Base-by-base conservation (phyloP, 2,797 vertebrate genomes). In the Tadarida brasiliensis region DNA sequence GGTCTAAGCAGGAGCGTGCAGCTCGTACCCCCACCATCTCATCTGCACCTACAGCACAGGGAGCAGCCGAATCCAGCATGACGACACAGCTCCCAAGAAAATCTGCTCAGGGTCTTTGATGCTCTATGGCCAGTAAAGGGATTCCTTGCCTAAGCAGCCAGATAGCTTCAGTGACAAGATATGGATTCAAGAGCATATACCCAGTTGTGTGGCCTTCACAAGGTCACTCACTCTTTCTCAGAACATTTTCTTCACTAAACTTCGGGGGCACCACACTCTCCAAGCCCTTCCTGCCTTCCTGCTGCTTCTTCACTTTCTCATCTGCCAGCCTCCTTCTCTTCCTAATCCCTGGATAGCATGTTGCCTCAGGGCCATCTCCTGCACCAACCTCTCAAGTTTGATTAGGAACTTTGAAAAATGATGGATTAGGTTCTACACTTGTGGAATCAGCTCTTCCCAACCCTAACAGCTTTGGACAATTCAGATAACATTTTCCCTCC, bases 361-460 rank as follows among this genome's bases (percentile, higher is more conserved):
- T 35, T 39, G 30, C 44, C 70, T 11, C 8, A 24, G n/a, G 63
- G 12, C 7, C 70, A 14, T 88, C 44, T 87, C 95, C 63, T 68
- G 22, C 20, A 22, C 44, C 39, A 54, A 56, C 54, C 56, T 76
- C 51, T 90, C 44, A 7, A 1, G 24, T 20, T 12, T 35, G 74
- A 80, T 77, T 59, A 51, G 51, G 70, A 44, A 33, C 82, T 81
- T 65, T 57, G 90, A 67, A 89, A 87, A 87, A 77, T 30, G 77
- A n/a, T 20, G 49, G 57, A 24, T 65, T 74, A 91, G 39, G 33
- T 44, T 78, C 61, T 77, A 24, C 4, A 39, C 16, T 28, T 49
- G 65, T 63, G 54, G 71, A 26, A 63, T 77, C 61, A 56, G 68
- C 24, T 70, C 87, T 26, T 80, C 16, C 54, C 20, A 33, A 59